A percentile compares a stretch with the other conserved stretches of the same genome.
These are phyloP conservation scores for Myotis vivesi DNA, from an alignment of 2,797 vertebrate genomes.

Conservation along the genomic window DNA sequence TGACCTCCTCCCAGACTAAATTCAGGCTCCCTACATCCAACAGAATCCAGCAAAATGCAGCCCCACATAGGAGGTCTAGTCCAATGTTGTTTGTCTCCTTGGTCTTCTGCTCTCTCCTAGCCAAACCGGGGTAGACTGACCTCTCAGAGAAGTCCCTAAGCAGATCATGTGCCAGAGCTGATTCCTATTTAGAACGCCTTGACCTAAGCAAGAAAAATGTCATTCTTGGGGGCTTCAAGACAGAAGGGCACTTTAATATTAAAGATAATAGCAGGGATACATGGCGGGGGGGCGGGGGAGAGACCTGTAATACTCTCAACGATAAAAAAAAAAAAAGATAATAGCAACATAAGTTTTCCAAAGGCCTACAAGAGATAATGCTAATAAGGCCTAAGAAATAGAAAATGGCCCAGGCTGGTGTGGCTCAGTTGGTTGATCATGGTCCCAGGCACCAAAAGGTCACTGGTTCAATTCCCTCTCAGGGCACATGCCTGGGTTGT, in stretches of 20 bases:
- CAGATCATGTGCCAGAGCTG: not conserved
- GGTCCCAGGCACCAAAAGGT: not conserved
- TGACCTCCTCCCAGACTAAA: not conserved
- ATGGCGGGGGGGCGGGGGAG: too few relatives aligned
- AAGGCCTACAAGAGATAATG: not conserved
- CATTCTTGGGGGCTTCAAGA: not conserved
- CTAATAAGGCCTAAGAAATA: not conserved
- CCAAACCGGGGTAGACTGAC: not conserved
- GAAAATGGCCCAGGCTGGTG: not conserved
- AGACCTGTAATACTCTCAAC: not conserved
- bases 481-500: not conserved
- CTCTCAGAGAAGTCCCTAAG: conserved; percentile 26
- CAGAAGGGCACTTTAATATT: not conserved
- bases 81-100: not conserved
- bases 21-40: not conserved
- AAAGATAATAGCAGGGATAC: not conserved
- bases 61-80: not conserved
- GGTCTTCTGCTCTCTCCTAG: not conserved
- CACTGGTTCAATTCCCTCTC: not conserved
- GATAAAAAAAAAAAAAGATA: not conserved
- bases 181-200: conserved; percentile 24
- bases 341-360: not conserved
- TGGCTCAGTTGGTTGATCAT: not conserved
- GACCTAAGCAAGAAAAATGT: conserved; percentile 10
- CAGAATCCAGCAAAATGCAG: conserved; percentile 1